phyloP scores from a whole-genome alignment of 2,797 vertebrate genomes.

The Betta splendens region DNA sequence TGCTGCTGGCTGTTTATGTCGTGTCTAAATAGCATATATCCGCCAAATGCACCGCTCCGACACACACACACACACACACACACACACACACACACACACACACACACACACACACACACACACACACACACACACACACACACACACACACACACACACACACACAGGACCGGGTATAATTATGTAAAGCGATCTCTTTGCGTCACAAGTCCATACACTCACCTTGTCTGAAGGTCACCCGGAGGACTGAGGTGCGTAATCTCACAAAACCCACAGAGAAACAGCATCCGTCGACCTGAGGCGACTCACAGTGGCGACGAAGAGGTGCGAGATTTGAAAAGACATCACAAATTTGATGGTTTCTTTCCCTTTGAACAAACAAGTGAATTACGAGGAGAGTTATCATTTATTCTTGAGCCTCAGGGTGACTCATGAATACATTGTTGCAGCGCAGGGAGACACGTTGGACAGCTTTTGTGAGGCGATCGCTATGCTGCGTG shows the following conservation, averaged over 20 bases:
- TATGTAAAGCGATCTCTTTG: slow-evolving; percentile 15
- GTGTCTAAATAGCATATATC: slow-evolving; percentile 52
- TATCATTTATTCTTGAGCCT: slow-evolving; percentile 29
- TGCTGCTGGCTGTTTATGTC: slow-evolving; percentile 68
- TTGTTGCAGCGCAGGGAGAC: not conserved
- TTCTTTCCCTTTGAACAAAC: slow-evolving; percentile 33
- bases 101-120: no score
- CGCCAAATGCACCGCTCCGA: slow-evolving; percentile 58
- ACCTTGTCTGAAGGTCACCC: slow-evolving; percentile 51
- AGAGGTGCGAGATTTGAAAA: slow-evolving; percentile 19
- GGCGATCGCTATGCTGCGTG: slow-evolving; percentile 2
- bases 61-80: no score
- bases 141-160: no score
- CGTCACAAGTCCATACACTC: slow-evolving; percentile 24
- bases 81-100: slow-evolving; percentile 10
- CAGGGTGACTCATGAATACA: slow-evolving; percentile 29
- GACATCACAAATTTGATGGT: not conserved
- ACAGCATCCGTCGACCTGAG: slow-evolving; percentile 7
- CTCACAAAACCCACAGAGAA: slow-evolving; percentile 13
- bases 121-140: slow-evolving; percentile 12
- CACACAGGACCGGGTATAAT: slow-evolving; percentile 35
- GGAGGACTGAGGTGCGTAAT: slow-evolving; percentile 26
- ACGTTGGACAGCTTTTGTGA: not conserved
- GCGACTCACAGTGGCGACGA: slow-evolving; percentile 15
- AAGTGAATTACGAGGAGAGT: slow-evolving; percentile 21